Evolutionary conservation across 2,113 vertebrate species (phyloP), one percentile per base, ranked within the genome.

Genomic region (Psilopogon haemacephalus): DNA sequence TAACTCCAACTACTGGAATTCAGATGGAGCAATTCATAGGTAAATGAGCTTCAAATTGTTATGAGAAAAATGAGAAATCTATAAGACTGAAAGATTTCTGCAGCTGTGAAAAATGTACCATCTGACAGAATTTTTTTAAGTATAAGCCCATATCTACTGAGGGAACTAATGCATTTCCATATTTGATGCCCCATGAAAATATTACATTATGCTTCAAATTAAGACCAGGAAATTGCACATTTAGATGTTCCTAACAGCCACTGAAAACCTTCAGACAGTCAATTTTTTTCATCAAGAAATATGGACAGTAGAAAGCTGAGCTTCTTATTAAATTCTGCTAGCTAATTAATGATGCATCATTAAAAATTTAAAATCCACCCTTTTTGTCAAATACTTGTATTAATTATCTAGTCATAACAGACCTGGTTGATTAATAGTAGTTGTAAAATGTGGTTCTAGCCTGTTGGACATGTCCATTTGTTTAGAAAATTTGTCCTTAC

Each of bases 351-450:
- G 64, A 76, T 73, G 72, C 71, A 80, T 79, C 92, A 96, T 97
- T 96, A 97, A 96, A 96, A 94, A 90, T 90, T 96, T 95, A 82
- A 95, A 96, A 96, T 93, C 81, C 59, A 88, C 48, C 9, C 75
- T 75, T 96, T 97, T 96, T 59, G 21, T 97, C 77, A 95, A 95
- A 52, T 90, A 89, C 67, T 95, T 93, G 67, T 95, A 94, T 97
- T 97, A 97, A 97, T 97, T 96, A 95, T 94, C 89, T 90, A 92
- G 95, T 95, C 85, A 95, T 76, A 97, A 84, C 83, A 96, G 77
- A 91, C 83, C 95, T 60, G 78, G 76, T 30, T 94, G 88, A 97
- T 96, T 94, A 96, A 95, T 95, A 92, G 83, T 67, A 56, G 70
- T 86, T 88, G 75, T 93, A 96, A 89, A 84, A 84, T 40, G 55